These are phyloP conservation scores for Polyodon spathula DNA, from an alignment of 2,113 vertebrate genomes.

Conservation along the genomic window DNA sequence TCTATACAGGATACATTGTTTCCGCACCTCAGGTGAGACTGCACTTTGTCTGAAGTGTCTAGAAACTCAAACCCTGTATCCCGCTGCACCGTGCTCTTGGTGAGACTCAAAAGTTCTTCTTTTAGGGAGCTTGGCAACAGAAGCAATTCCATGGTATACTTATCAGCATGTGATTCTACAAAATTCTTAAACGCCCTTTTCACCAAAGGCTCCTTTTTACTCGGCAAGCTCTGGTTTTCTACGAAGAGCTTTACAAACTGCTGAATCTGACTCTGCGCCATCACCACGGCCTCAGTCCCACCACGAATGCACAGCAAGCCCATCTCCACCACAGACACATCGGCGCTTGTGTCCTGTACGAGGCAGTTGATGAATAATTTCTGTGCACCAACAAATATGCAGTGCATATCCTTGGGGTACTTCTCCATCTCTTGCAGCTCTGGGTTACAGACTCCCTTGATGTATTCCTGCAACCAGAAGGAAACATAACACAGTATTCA, in stretches of 20 bases:
- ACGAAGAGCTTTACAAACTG: slow-evolving; percentile 88
- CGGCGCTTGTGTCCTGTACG: slow-evolving; percentile 81
- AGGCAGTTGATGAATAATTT: slow-evolving; percentile 80
- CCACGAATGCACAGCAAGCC: slow-evolving; percentile 74
- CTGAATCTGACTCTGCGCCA: slow-evolving; percentile 87
- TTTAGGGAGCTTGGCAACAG: slow-evolving; percentile 86
- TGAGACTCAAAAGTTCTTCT: slow-evolving; percentile 76
- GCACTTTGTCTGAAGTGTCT: no score
- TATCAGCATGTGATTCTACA: slow-evolving; percentile 82
- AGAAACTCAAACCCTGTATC: no score
- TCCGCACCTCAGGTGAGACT: no score
- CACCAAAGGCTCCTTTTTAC: slow-evolving; percentile 65
- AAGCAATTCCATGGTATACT: slow-evolving; percentile 88
- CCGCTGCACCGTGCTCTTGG: slow-evolving; percentile 42
- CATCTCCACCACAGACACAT: slow-evolving; percentile 71
- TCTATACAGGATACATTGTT: no score
- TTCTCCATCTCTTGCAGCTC: slow-evolving; percentile 77
- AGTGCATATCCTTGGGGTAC: slow-evolving; percentile 94
- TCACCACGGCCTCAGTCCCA: slow-evolving; percentile 77
- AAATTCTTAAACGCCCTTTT: slow-evolving; percentile 83
- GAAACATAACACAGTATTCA: not conserved
- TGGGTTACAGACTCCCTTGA: slow-evolving; percentile 89
- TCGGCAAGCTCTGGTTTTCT: slow-evolving; percentile 65
- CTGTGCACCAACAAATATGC: slow-evolving; percentile 81
- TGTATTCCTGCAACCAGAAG: slow-evolving; percentile 66